Conservation (phyloP, 1,140 invertebrate genomes). For the Diorhabda elongata region DNA sequence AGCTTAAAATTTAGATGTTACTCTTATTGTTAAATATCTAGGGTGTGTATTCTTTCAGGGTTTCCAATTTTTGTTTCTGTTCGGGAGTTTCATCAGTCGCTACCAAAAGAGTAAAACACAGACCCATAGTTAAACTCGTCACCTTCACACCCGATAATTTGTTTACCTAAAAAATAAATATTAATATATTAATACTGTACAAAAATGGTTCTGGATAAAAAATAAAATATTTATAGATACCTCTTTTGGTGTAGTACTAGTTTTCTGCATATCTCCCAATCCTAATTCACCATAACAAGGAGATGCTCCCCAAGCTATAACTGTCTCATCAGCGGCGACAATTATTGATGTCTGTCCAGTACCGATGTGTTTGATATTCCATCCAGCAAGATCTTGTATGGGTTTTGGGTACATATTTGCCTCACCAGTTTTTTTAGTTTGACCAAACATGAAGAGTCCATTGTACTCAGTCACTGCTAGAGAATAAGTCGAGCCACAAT, state of each 20-base stretch:
- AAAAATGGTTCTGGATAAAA: too few species aligned
- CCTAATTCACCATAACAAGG: conserved; percentile 91
- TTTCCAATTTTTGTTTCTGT: conserved; percentile 59
- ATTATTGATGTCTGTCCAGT: conserved; percentile 78
- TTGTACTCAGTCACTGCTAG: conserved; percentile 77
- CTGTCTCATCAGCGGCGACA: conserved; percentile 82
- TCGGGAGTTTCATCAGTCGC: conserved; percentile 63
- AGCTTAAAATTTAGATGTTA: conserved; percentile 8
- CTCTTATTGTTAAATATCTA: conserved; percentile 10
- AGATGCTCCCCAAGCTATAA: conserved; percentile 87
- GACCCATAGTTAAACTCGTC: conserved; percentile 75
- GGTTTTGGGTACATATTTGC: conserved; percentile 97
- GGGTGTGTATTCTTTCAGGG: conserved; percentile 48
- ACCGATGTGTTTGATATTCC: conserved; percentile 81
- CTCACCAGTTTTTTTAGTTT: conserved; percentile 86
- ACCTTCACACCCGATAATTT: conserved; percentile 77
- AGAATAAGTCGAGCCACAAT: conserved; percentile 82
- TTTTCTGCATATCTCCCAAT: conserved; percentile 83
- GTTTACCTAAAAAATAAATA: conserved; percentile 52
- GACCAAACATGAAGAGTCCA: conserved; percentile 79
- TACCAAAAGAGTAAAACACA: conserved; percentile 76
- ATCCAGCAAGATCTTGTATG: conserved; percentile 85
- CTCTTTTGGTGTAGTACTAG: conserved; percentile 83
- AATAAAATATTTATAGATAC: conserved; percentile 37
- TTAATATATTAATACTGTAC: too few species aligned